Base-by-base conservation (phyloP, 2,113 vertebrate genomes). In the Pitta sordida region DNA sequence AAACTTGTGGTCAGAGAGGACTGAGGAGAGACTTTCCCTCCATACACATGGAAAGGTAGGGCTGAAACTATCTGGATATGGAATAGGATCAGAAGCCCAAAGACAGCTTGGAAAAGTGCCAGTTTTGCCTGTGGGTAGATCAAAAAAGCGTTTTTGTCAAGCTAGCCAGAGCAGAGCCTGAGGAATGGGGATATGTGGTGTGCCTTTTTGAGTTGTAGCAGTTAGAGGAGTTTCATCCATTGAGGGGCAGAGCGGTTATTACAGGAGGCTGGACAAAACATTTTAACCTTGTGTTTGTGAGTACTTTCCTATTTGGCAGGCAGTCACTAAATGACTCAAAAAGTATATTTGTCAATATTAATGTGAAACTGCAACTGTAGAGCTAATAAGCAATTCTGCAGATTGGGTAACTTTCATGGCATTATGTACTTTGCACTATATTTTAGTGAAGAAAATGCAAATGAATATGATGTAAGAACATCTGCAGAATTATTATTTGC, bases 391-490 rank as follows among this genome's bases (percentile, higher is more conserved):
- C 27, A 67, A 41, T 88, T 81, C 41, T 65, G 34, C 67, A 85
- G 46, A 74, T 70, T 83, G 63, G 11, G 75, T 85, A 85, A 83
- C 43, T 94, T 94, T 48, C 34, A 26, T 55, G 79, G 53, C 55
- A 86, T 64, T 91, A 18, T 29, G 69, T 78, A 67, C 70, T 91
- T 89, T 67, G 56, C 55, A 36, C 84, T 91, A 17, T 59, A 83
- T 90, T 90, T 89, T 85, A 55, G 48, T 88, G 85, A 91, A 87
- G 71, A 76, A 77, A 90, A 91, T 92, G 64, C 39, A 93, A 56
- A 77, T 79, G 0, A 85, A 15, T 53, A 19, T 67, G 52, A 62
- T 80, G 37, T 55, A 80, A 93, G 83, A 83, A 63, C 39, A 49
- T 76, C n/a, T 88, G 75, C 59, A 67, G 51, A 78, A 75, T 71